Conservation (phyloP, 2,113 vertebrate genomes). For the Loxodonta africana region DNA sequence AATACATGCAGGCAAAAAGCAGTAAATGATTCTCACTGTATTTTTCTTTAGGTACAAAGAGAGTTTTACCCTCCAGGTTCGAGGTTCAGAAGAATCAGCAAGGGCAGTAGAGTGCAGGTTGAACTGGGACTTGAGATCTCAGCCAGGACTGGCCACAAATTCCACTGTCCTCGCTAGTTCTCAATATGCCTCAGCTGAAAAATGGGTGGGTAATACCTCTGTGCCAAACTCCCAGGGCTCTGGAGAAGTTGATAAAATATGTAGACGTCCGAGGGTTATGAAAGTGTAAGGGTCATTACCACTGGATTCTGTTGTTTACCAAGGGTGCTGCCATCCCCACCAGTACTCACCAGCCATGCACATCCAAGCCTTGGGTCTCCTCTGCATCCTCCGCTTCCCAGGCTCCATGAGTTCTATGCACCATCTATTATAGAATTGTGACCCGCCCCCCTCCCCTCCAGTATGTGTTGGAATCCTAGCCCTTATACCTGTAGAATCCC, state of each 20-base stretch:
- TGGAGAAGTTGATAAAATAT: neutral
- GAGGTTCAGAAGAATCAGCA: neutral
- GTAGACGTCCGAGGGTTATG: no score
- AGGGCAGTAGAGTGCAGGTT: accelerated
- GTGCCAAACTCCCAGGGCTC: neutral
- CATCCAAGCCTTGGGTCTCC: no score
- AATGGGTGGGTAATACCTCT: accelerated
- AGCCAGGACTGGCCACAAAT: neutral
- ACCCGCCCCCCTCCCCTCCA: neutral
- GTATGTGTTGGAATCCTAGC: neutral
- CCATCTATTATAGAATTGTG: neutral
- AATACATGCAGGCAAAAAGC: neutral
- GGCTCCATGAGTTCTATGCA: neutral
- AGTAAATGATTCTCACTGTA: neutral
- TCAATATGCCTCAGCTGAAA: neutral
- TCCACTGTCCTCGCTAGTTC: no score
- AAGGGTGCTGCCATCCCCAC: accelerated
- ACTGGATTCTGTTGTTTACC: neutral
- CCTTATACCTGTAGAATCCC: neutral
- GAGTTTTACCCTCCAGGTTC: neutral
- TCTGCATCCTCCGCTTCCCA: neutral
- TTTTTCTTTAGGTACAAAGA: neutral
- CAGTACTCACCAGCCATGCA: accelerated
- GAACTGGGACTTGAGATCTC: neutral
- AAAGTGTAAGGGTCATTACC: neutral